These are phyloP conservation scores for Cephalophus harveyi DNA, from an alignment of 2,113 vertebrate genomes.

Conservation along the genomic window DNA sequence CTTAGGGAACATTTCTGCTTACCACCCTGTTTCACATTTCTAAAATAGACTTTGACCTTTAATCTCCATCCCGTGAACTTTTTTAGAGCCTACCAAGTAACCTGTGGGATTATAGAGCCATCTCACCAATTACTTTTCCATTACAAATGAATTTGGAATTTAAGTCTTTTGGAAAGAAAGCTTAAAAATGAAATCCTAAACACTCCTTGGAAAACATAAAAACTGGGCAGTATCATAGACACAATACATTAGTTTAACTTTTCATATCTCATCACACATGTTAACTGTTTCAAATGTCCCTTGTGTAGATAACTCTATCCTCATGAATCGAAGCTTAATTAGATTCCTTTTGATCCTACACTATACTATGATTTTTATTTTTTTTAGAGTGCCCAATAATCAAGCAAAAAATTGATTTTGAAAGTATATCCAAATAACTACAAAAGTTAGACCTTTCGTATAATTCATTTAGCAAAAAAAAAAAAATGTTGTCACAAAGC, in stretches of 20 bases:
- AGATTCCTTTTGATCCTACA: neutral
- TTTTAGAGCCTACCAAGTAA: neutral
- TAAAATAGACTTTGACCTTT: neutral
- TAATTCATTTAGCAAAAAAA: neutral
- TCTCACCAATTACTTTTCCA: neutral
- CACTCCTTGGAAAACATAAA: neutral
- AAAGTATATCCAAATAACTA: neutral
- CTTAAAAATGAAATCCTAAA: constrained; percentile 11
- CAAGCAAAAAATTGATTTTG: neutral
- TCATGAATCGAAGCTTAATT: neutral
- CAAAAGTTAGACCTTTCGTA: neutral
- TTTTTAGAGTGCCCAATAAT: neutral
- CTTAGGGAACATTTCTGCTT: neutral
- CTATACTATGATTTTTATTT: neutral
- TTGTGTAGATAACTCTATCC: neutral
- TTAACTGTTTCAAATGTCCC: neutral
- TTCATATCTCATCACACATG: neutral
- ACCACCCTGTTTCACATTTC: neutral
- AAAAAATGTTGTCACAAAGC: neutral
- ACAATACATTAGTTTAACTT: neutral
- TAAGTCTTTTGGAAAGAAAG: neutral
- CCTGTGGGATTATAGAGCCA: neutral
- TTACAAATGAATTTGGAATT: neutral
- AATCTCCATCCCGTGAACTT: neutral
- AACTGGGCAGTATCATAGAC: neutral